A percentile compares a stretch with the other conserved stretches of the same genome.
Conservation (phyloP, 2,797 vertebrate genomes). For the Telmatherina bonti region DNA sequence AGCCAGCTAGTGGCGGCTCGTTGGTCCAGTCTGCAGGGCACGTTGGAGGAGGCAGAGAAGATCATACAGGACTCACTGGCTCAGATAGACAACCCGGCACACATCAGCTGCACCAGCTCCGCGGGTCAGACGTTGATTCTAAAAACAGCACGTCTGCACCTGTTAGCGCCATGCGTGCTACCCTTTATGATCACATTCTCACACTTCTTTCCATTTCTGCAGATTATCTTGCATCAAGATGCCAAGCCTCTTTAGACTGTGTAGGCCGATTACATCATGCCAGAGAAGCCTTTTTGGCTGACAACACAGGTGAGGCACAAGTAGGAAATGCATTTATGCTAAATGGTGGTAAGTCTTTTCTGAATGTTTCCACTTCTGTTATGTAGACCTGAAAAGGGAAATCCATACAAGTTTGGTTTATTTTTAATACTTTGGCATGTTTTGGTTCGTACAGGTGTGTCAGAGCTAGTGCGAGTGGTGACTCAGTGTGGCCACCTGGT, state of each 20-base stretch:
- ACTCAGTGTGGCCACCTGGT: constrained; percentile 91
- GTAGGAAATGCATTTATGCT: not conserved
- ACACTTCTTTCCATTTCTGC: constrained; percentile 29
- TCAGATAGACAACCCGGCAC: constrained; percentile 88
- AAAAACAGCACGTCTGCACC: not conserved
- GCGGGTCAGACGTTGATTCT: constrained; percentile 80
- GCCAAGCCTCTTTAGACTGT: constrained; percentile 85
- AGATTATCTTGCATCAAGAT: constrained; percentile 93
- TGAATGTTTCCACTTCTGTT: not conserved
- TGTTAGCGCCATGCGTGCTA: not conserved
- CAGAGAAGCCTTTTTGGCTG: constrained; percentile 78
- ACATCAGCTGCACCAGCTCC: constrained; percentile 90
- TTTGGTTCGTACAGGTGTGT: constrained; percentile 75
- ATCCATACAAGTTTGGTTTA: not conserved
- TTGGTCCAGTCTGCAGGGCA: constrained; percentile 81
- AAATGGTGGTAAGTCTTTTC: not conserved
- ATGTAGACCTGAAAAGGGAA: not conserved
- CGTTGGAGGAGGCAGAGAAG: constrained; percentile 82
- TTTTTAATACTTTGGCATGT: not conserved
- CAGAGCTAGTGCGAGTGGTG: constrained; percentile 86
- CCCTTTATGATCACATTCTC: not conserved
- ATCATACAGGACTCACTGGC: constrained; percentile 89
- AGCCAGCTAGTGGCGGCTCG: constrained; percentile 80
- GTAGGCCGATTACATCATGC: constrained; percentile 82
- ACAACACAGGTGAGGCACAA: constrained; percentile 82